Percentiles rank a stretch among this genome's conserved stretches.
Evolutionary conservation across 2,888 invertebrate species (phyloP).

Genomic region (Brenthis daphne): DNA sequence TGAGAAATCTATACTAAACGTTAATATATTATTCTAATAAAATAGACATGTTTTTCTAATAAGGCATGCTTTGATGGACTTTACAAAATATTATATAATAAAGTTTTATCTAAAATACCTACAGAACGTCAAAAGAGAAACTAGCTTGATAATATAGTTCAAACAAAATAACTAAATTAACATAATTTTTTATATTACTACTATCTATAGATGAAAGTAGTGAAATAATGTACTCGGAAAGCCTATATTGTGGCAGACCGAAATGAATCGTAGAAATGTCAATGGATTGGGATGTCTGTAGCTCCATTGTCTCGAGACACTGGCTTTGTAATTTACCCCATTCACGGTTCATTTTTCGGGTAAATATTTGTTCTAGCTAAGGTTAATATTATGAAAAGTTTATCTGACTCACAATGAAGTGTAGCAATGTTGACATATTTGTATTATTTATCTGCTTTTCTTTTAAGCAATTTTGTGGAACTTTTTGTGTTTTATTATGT

Average conservation of each 20-base stretch:
- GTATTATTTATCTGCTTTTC: neutral
- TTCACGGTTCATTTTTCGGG: slow-evolving; percentile 24
- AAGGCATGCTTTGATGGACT: no score
- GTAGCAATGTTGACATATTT: neutral
- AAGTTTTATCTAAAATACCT: no score
- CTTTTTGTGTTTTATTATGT: no score
- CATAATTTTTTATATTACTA: slow-evolving; percentile 10
- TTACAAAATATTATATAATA: no score
- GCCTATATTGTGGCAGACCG: slow-evolving; percentile 30
- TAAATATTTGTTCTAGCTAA: slow-evolving; percentile 22
- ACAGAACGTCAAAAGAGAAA: no score
- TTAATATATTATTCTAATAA: no score
- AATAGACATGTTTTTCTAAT: no score
- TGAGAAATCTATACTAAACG: no score
- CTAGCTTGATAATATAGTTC: neutral
- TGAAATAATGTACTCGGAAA: slow-evolving; percentile 24
- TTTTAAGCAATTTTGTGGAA: neutral
- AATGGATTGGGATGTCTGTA: slow-evolving; percentile 22
- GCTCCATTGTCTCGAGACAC: slow-evolving; percentile 33
- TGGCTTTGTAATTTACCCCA: slow-evolving; percentile 33
- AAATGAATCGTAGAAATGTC: slow-evolving; percentile 28
- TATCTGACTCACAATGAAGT: neutral
- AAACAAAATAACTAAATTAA: neutral
- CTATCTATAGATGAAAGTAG: slow-evolving; percentile 21
- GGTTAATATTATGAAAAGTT: slow-evolving; percentile 22